Conservation (phyloP, 2,888 invertebrate species). For the Napeogenes sylphis region DNA sequence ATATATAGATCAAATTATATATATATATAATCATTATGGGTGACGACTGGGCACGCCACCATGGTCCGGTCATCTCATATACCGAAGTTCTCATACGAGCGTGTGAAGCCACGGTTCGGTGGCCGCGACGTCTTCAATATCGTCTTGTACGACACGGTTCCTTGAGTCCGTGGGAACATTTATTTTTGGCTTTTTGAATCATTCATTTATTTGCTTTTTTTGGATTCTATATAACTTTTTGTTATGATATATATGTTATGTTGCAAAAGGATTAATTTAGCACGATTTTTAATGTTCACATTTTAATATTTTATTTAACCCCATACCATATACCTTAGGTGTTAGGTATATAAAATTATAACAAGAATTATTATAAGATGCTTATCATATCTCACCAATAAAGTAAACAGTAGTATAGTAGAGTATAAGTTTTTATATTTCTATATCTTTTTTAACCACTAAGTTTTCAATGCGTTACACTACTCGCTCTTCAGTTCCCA, state of each 20-base stretch:
- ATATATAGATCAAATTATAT: constrained; percentile 7
- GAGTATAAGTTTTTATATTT: constrained; percentile 8
- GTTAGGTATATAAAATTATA: no score
- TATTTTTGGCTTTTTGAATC: constrained; percentile 32
- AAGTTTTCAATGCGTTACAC: constrained; percentile 49
- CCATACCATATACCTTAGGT: no score
- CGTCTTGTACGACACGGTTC: constrained; percentile 47
- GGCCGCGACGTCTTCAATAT: constrained; percentile 43
- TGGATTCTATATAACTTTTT: not conserved
- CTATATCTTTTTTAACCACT: constrained; percentile 21
- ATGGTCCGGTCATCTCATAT: constrained; percentile 43
- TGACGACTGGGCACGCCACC: constrained; percentile 17
- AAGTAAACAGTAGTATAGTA: not conserved
- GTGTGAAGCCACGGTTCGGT: constrained; percentile 45
- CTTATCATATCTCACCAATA: no score
- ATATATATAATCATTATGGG: constrained; percentile 14
- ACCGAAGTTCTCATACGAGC: constrained; percentile 45
- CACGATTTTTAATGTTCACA: no score
- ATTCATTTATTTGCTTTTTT: constrained; percentile 24
- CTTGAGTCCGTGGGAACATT: constrained; percentile 40
- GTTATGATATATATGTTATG: not conserved
- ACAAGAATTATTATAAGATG: no score
- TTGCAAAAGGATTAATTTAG: not conserved
- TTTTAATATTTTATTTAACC: no score
- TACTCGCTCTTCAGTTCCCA: constrained; percentile 62